Base-by-base conservation (phyloP, 2,797 vertebrate species). In the Clamator glandarius region DNA sequence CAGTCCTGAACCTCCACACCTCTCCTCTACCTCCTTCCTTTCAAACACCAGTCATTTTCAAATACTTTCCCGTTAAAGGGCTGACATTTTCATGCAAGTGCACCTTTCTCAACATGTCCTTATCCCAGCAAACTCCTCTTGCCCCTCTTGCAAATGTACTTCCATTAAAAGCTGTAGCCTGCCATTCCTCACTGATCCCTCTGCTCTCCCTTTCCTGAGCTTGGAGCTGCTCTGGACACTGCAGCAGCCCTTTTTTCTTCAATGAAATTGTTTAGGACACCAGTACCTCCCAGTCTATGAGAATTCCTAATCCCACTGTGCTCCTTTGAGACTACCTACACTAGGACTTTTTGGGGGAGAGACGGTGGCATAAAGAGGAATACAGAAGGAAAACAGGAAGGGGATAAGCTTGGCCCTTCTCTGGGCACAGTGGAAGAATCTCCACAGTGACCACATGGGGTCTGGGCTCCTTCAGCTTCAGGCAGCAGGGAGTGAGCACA, bases 401-500 rank as follows among this genome's bases (percentile, higher is more conserved):
- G 2, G 23, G 63, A 24, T 18, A 23, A 66, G 79, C 52, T 20
- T 0, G 0, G 41, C 23, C 33, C 28, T 61, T 61, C 39, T 61
- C 24, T 8, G n/a, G 58, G 35, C 68, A 44, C 0, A 0, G 13
- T 51, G 64, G 52, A 85, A 67, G 35, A 25, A 62, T 28, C 57
- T 28, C 55, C 15, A 6, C 44, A 5, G 36, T 28, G 26, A 31
- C 29, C 26, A 24, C 12, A 4, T 0, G 1, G 36, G 29, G 23
- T 50, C 23, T 46, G 73, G 70, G 67, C 70, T 87, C 46, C 67
- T 62, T 44, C 58, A 48, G 41, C 58, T 78, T 84, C n/a, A 7
- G 5, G 66, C 48, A 80, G 48, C 39, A 62, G 78, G 79, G 61
- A n/a, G 39, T 0, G 0, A 74, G 46, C 28, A 9, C n/a, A 55